Evolutionary conservation across 2,888 invertebrate genomes (phyloP).

Genomic region (Heliconius charithonia): DNA sequence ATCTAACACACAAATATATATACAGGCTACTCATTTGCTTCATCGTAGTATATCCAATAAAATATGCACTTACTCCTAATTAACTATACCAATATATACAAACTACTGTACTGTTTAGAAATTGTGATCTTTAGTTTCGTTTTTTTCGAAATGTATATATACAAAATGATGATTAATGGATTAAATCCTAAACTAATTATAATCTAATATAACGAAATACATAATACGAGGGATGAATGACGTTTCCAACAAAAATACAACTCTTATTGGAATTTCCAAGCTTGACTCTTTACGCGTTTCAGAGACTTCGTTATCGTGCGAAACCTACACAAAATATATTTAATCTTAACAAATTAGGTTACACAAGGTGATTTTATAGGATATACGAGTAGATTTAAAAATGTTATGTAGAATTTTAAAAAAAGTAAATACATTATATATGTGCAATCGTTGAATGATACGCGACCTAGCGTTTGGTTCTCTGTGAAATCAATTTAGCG

Average conservation of each 20-base stretch:
- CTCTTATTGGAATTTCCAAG: constrained; percentile 60
- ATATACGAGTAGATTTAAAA: neutral
- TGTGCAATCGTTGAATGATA: neutral
- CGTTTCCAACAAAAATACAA: constrained; percentile 71
- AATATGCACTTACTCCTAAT: neutral
- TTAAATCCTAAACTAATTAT: constrained; percentile 23
- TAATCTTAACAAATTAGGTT: constrained; percentile 57
- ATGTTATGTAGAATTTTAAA: neutral
- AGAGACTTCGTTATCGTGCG: constrained; percentile 76
- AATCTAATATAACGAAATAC: constrained; percentile 26
- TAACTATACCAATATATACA: constrained; percentile 10
- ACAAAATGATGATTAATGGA: neutral
- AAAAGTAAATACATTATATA: neutral
- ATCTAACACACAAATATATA: neutral
- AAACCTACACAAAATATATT: constrained; percentile 77
- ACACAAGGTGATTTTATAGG: constrained; percentile 38
- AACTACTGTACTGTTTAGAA: constrained; percentile 20
- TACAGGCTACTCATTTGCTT: constrained; percentile 26
- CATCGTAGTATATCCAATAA: neutral
- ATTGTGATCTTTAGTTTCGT: constrained; percentile 16
- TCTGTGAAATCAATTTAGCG: neutral
- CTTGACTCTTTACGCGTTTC: constrained; percentile 16
- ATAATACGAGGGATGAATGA: constrained; percentile 76
- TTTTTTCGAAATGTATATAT: constrained; percentile 14
- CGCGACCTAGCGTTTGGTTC: neutral